Evolutionary conservation across 2,797 vertebrate species (phyloP).

Genomic region (Gouania willdenowi): DNA sequence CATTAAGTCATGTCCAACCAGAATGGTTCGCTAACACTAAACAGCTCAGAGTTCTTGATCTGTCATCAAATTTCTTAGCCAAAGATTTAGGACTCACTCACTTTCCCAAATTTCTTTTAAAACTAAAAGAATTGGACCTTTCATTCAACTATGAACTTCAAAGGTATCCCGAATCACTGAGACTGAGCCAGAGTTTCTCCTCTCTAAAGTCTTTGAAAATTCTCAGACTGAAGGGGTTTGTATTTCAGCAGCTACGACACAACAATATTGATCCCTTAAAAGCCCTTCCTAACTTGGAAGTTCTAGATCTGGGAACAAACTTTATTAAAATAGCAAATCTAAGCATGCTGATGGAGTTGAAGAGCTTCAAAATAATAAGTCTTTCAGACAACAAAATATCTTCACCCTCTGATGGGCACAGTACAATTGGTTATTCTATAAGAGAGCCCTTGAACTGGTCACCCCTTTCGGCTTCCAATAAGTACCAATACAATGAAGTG

Average conservation of each 20-base stretch:
- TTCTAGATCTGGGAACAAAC: conserved; percentile 91
- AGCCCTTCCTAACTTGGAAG: conserved; percentile 74
- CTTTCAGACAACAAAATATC: conserved; percentile 95
- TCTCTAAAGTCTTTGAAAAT: conserved; percentile 75
- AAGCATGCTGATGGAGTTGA: conserved; percentile 76
- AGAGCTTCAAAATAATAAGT: conserved; percentile 80
- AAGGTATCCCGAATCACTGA: conserved; percentile 76
- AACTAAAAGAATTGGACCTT: conserved; percentile 83
- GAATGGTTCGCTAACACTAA: conserved; percentile 79
- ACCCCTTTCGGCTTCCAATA: conserved; percentile 57
- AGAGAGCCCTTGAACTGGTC: conserved; percentile 36
- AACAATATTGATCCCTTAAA: conserved; percentile 71
- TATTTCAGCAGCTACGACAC: conserved; percentile 83
- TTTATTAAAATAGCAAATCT: conserved; percentile 90
- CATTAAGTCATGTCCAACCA: conserved; percentile 71
- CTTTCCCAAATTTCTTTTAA: conserved; percentile 78
- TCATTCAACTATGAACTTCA: conserved; percentile 92
- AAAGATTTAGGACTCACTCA: conserved; percentile 73
- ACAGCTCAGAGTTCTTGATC: conserved; percentile 82
- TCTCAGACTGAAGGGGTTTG: conserved; percentile 82
- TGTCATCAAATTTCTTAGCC: conserved; percentile 89
- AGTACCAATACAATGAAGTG: conserved; percentile 60
- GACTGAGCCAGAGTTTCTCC: conserved; percentile 76
- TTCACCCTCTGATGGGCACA: conserved; percentile 73
- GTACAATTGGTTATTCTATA: conserved; percentile 16